Conservation (phyloP, 2,113 vertebrate genomes). For the Hydrolagus affinis region DNA sequence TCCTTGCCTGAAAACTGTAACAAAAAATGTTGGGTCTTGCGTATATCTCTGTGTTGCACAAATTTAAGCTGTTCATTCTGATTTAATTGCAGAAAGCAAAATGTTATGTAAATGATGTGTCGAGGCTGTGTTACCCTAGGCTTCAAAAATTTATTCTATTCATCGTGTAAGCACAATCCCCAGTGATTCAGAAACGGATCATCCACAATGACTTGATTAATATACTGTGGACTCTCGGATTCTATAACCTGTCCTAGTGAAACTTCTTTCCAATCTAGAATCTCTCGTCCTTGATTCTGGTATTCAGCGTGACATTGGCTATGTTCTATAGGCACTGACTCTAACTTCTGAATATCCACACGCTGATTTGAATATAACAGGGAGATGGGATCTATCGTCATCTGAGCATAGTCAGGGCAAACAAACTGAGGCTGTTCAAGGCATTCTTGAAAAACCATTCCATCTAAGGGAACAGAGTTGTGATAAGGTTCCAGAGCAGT, state of each 20-base stretch:
- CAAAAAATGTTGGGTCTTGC: not conserved
- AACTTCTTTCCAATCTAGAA: not conserved
- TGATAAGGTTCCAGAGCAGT: not conserved
- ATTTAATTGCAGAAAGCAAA: not conserved
- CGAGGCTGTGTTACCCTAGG: not conserved
- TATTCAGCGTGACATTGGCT: not conserved
- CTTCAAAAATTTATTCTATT: not conserved
- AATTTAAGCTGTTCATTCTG: not conserved
- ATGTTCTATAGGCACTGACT: not conserved
- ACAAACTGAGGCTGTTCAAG: not conserved
- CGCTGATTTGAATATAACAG: not conserved
- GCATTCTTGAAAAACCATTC: not conserved
- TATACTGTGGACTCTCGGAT: not conserved
- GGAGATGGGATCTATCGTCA: not conserved
- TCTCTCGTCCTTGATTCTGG: not conserved
- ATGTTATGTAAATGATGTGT: not conserved
- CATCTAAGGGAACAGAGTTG: not conserved
- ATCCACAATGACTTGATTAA: not conserved
- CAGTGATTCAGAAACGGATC: not conserved
- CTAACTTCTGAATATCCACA: too few relatives aligned
- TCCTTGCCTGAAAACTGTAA: not conserved
- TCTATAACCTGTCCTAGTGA: not conserved
- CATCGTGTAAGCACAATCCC: not conserved
- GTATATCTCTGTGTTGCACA: not conserved
- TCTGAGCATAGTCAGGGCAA: not conserved